Conservation (phyloP, 2,113 vertebrate species). For the Ptilonorhynchus violaceus region DNA sequence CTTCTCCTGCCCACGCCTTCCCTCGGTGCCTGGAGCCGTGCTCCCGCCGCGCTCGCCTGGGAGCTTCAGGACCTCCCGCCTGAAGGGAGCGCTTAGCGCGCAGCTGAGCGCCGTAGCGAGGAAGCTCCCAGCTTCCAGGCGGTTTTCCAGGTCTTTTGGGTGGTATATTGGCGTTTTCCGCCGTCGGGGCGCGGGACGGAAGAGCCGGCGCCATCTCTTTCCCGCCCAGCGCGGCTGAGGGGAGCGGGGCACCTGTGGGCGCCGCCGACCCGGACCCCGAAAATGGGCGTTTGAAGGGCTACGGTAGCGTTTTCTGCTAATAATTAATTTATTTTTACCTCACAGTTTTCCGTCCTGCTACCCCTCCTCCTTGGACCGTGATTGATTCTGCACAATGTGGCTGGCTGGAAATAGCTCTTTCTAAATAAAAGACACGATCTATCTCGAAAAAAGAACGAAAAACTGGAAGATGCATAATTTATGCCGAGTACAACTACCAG, state of each 20-base stretch:
- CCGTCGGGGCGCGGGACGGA: neutral
- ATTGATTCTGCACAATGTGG: fast-evolving
- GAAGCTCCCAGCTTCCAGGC: neutral
- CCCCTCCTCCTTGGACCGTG: fast-evolving
- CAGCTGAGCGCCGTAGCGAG: neutral
- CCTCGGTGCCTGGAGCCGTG: neutral
- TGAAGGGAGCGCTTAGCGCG: neutral
- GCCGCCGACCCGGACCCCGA: fast-evolving
- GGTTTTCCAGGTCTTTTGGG: neutral
- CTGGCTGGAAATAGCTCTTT: neutral
- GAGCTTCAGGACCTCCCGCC: neutral
- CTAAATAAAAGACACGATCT: neutral
- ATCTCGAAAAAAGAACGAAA: neutral
- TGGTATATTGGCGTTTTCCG: neutral
- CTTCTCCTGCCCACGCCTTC: neutral
- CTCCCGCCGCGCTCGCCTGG: neutral
- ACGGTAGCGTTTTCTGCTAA: neutral
- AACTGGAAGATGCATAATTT: neutral
- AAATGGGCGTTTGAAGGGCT: fast-evolving
- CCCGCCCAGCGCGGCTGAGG: neutral
- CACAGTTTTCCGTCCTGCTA: fast-evolving
- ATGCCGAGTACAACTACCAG: neutral
- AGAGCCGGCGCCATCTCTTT: neutral
- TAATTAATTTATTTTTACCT: neutral
- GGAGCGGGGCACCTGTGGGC: neutral